Evolutionary conservation across 2,888 invertebrate species (phyloP).

Genomic region (Seira musarum): DNA sequence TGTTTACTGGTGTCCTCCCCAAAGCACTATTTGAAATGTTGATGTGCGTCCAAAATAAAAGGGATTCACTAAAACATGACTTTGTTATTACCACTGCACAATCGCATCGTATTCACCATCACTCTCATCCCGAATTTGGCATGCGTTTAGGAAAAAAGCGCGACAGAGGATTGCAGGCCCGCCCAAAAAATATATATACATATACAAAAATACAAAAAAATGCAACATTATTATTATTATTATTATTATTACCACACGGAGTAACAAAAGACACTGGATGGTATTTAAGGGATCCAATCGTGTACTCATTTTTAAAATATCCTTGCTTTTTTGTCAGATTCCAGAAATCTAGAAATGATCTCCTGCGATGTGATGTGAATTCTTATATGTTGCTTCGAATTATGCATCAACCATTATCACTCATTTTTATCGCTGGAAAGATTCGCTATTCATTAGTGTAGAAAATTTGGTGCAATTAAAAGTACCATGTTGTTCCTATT

Average conservation of each 20-base stretch:
- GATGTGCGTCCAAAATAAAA: constrained; percentile 12
- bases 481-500: constrained; percentile 2
- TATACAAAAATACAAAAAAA: not conserved
- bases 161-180: not conserved
- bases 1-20: constrained; percentile 8
- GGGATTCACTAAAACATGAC: constrained; percentile 13
- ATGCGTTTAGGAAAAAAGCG: not conserved
- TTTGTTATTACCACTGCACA: not conserved
- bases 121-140: constrained; percentile 14
- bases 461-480: constrained; percentile 43
- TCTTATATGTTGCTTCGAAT: not conserved
- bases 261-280: not conserved
- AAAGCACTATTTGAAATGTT: constrained; percentile 15
- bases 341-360: too few species aligned
- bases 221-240: constrained; percentile 7
- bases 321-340: too few species aligned
- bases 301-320: too few species aligned
- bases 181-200: not conserved
- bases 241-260: too few species aligned
- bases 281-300: constrained; percentile 5
- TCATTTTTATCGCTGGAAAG: constrained; percentile 18
- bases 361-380: too few species aligned
- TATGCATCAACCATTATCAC: constrained; percentile 1
- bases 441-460: constrained; percentile 30
- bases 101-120: not conserved